phyloP scores from a whole-genome alignment of 2,888 invertebrate species.

The Metallyticus violacea region DNA sequence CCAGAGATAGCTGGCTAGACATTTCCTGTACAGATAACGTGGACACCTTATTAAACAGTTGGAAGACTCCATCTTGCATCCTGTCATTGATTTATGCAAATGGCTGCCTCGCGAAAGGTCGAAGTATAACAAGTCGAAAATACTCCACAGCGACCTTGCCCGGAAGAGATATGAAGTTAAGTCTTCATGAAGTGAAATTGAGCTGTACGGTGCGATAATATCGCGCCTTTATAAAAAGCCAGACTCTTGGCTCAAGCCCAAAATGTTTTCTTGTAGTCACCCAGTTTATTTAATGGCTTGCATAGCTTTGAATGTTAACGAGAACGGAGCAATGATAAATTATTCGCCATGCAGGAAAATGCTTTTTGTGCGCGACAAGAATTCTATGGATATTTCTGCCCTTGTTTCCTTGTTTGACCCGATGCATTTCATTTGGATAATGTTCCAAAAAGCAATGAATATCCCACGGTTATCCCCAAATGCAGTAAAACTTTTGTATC shows the following conservation, averaged over 20 bases:
- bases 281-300: not conserved
- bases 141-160: not conserved
- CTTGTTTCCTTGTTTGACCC: not conserved
- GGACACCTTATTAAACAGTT: too few species aligned
- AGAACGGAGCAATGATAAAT: not conserved
- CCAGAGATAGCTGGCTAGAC: not conserved
- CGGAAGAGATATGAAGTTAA: not conserved
- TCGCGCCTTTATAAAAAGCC: not conserved
- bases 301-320: not conserved
- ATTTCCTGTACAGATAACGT: not conserved
- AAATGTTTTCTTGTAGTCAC: not conserved
- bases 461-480: not conserved
- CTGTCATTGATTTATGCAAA: not conserved
- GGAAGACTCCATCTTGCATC: not conserved
- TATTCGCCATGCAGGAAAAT: not conserved
- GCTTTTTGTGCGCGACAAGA: not conserved
- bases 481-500: too few species aligned
- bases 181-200: not conserved
- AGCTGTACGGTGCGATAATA: not conserved
- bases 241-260: not conserved
- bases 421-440: not conserved
- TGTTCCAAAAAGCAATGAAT: too few species aligned
- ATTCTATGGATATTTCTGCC: not conserved
- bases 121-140: not conserved
- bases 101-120: not conserved